Base-by-base conservation (phyloP, 2,113 vertebrate species). In the Labeo rohita region DNA sequence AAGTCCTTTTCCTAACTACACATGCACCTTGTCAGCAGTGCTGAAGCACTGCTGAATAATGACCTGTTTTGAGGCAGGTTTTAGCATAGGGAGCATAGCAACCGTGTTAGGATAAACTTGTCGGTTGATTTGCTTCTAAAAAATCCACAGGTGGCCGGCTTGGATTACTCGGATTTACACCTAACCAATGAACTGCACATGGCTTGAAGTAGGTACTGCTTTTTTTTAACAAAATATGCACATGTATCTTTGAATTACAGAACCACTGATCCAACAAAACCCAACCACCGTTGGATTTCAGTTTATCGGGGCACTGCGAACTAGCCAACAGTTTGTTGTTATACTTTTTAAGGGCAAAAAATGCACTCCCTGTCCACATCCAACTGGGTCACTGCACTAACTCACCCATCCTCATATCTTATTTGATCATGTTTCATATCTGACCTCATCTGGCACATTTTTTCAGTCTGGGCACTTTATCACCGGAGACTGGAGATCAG, bases 401-500 rank as follows among this genome's bases (percentile, higher is more conserved):
- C 81, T 72, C 10, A n/a, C 49, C 36, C 15, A 72, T 84, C 18
- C 80, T 85, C 68, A 9, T 59, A 84, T 87, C 49, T 16, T 80
- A 74, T 84, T 59, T 56, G 10, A 84, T 52, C 52, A 84, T 43
- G 49, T 66, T 79, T 74, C 45, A 74, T 86, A 43, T 59, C 74
- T 18, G 39, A 56, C 34, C 78, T 80, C 39, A 63, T 59, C 81
- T 74, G 59, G 28, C 77, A 45, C 28, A 45, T 74, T 43, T 78
- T 84, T 85, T 15, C 45, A 52, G 43, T 70, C 86, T 43, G 52
- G 15, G 66, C n/a, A 63, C 59, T 75, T 56, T 87, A 45, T 75
- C 68, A 4, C 74, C 54, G 63, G 66, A 81, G 85, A 86, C 75
- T 90, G 82, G 86, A 66, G 78, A 82, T 88, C 72, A 87, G 63